Base-by-base conservation (phyloP, 2,113 vertebrate genomes). In the Eurypyga helias region DNA sequence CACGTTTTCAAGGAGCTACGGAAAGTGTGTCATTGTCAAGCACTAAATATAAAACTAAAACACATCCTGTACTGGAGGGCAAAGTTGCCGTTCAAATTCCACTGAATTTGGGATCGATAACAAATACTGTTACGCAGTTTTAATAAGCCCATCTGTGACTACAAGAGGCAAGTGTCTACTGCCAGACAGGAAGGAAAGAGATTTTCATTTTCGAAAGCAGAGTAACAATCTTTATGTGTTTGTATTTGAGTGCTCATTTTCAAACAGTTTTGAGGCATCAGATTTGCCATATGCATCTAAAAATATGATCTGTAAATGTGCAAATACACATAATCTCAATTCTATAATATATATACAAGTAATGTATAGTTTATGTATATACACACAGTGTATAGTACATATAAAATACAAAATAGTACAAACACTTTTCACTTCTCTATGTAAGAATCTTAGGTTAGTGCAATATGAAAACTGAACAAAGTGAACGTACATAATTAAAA, bases 101-200 rank as follows among this genome's bases (percentile, higher is more conserved):
- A 60, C 62, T 19, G 55, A 28, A 28, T 38, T 21, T 67, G 38
- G 20, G 23, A 67, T 66, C 2, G 0, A 20, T 21, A 38, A 41
- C 33, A 46, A 58, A 31, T 10, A 46, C 0, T 6, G 11, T n/a
- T 19, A 48, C 0, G 7, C 10, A 26, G 54, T 17, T 60, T 38
- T 16, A 78, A 25, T 7, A 45, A 67, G 28, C 20, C 28, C n/a
- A 29, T 10, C 54, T 9, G 10, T 31, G 76, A 43, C n/a, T 58
- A 71, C 5, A 12, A 38, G 46, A 54, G 11, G 25, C 1, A 8
- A 65, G 36, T 16, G n/a, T 16, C 25, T 38, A 18, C 15, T 6
- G 8, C 43, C 20, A 83, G 23, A 29, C 19, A n/a, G 29, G n/a
- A 67, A 83, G 41, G 9, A 71, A 67, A 79, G 36, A 24, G 36